Base-by-base conservation (phyloP, 2,888 invertebrate species). In the Cryptophagus acutangulus region DNA sequence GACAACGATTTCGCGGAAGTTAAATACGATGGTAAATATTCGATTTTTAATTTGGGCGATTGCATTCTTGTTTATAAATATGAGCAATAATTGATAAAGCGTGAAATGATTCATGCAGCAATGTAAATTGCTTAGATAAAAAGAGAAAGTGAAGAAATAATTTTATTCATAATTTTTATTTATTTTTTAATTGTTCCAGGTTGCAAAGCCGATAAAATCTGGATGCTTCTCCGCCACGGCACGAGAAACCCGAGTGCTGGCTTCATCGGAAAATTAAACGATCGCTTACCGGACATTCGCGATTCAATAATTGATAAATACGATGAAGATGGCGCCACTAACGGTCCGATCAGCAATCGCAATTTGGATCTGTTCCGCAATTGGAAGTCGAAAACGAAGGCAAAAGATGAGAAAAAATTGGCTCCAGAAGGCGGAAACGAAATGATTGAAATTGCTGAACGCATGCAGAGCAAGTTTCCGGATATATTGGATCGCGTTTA, bases 191-290 rank as follows among this genome's bases (percentile, higher is more conserved):
- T 34, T 20, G 9, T 12, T 30, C 33, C 8, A 63, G 65, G 61
- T 25, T 66, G 66, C 46, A 40, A 39, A 12, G 54, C 66, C 12
- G 49, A 40, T 17, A 83, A 84, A 65, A 77, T 85, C 44, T 89
- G 88, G 88, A 75, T 84, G 67, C 57, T 87, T 13, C 66, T 83
- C 25, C 75, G 89, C 3, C 89, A 89, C 69, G 89, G 88, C 2
- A 83, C 86, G n/a, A 75, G 88, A 48, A 74, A 80, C 63, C 87
- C 87, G 0, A 76, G 78, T 51, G 63, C 66, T 36, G 72, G 76
- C 44, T 72, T 79, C 28, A 78, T 84, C 39, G 46, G 63, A 5
- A 63, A 62, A 17, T 78, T 82, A 65, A 72, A 71, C 26, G 66
- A 68, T 1, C 65, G 71, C 34, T 66, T 87, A 6, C 72, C 72